phyloP scores from a whole-genome alignment of 2,797 vertebrate species.

The Gallinago nigripennis region DNA sequence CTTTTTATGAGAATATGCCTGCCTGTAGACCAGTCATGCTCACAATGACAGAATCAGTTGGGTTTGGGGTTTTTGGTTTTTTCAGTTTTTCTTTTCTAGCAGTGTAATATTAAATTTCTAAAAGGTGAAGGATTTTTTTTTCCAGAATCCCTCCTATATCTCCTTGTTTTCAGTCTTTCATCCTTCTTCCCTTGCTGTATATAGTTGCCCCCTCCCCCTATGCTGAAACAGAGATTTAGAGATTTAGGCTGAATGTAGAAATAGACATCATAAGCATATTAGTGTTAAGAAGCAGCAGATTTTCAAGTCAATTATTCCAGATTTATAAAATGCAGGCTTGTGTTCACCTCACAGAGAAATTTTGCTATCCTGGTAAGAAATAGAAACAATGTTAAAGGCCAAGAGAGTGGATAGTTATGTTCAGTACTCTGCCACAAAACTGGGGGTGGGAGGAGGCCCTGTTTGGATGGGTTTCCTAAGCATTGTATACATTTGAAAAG shows the following conservation, averaged over 20 bases:
- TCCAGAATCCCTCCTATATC: background rate
- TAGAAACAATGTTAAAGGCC: background rate
- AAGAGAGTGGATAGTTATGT: background rate
- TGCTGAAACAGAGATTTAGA: background rate
- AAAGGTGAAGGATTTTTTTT: background rate
- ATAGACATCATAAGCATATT: slow-evolving; percentile 26
- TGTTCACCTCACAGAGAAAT: background rate
- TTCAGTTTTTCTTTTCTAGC: background rate
- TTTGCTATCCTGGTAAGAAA: background rate
- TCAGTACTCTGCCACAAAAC: background rate
- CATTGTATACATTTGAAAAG: background rate
- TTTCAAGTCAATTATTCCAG: background rate
- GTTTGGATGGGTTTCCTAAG: background rate
- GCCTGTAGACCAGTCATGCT: background rate
- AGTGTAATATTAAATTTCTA: background rate
- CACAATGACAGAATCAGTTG: background rate
- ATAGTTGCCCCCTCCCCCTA: background rate
- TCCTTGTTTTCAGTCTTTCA: background rate
- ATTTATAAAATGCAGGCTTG: background rate
- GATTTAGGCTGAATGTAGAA: slow-evolving; percentile 6
- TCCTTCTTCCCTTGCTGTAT: background rate
- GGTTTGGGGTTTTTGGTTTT: background rate
- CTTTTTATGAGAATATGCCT: background rate
- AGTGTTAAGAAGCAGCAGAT: slow-evolving; percentile 13
- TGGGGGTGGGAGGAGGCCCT: too few species aligned